phyloP scores from a whole-genome alignment of 2,797 vertebrate genomes.

The Eremophila alpestris region DNA sequence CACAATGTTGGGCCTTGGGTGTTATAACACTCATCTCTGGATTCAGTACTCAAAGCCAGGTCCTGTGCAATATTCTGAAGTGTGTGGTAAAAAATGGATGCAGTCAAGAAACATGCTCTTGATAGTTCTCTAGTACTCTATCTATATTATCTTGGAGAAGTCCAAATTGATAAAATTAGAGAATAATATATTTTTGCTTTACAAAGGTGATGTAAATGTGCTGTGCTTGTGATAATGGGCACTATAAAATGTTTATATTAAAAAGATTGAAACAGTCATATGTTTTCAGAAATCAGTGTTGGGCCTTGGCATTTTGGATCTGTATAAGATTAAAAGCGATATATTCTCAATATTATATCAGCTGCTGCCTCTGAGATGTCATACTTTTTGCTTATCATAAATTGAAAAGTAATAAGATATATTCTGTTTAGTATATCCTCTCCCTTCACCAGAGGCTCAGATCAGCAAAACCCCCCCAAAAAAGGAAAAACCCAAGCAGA shows the following conservation, averaged over 20 bases:
- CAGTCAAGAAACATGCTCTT: neutral
- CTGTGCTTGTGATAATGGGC: neutral
- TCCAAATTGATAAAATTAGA: neutral
- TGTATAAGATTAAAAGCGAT: neutral
- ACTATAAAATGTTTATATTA: neutral
- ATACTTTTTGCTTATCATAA: neutral
- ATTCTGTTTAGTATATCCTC: neutral
- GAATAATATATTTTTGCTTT: neutral
- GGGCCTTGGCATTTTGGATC: neutral
- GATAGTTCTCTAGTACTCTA: neutral
- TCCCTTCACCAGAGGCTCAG: neutral
- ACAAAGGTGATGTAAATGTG: neutral
- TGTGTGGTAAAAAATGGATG: accelerated
- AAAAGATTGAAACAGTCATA: neutral
- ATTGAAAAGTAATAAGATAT: neutral
- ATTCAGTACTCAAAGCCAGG: neutral
- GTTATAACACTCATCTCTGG: neutral
- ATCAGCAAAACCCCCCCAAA: neutral
- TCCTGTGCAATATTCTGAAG: neutral
- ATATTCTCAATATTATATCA: neutral
- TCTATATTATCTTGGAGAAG: neutral
- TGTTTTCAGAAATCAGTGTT: neutral
- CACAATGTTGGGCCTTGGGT: neutral
- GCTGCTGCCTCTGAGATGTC: neutral
- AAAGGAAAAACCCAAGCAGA: neutral